phyloP scores from a whole-genome alignment of 2,797 vertebrate genomes.

The Coilia nasus region DNA sequence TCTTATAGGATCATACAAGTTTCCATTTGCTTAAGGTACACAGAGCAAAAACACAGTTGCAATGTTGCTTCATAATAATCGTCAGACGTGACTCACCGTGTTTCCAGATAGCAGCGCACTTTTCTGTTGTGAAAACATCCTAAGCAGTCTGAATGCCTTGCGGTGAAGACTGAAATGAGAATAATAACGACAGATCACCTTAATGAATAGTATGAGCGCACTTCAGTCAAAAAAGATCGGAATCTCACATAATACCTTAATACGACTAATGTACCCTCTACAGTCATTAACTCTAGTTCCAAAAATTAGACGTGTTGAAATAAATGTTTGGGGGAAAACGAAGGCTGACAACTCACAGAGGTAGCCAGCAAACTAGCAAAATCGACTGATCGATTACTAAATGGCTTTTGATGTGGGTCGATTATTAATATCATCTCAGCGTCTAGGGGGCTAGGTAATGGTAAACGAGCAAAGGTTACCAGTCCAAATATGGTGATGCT shows the following conservation, averaged over 20 bases:
- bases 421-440: neutral
- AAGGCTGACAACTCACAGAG: neutral
- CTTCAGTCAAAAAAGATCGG: too few relatives aligned
- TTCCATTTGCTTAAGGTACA: neutral
- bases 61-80: neutral
- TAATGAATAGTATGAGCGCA: too few relatives aligned
- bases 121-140: neutral
- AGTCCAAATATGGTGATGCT: neutral
- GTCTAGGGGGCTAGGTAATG: neutral
- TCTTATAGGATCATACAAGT: too few relatives aligned
- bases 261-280: neutral
- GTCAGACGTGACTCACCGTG: neutral
- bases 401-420: neutral
- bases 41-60: neutral
- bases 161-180: neutral
- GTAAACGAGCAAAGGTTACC: neutral
- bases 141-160: neutral
- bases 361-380: neutral
- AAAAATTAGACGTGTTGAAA: neutral
- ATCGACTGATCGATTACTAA: neutral
- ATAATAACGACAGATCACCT: neutral
- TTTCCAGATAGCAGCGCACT: neutral
- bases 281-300: neutral
- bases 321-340: neutral
- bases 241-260: too few relatives aligned